Conservation (phyloP, 1,140 invertebrate genomes). For the Bacillus rossius region DNA sequence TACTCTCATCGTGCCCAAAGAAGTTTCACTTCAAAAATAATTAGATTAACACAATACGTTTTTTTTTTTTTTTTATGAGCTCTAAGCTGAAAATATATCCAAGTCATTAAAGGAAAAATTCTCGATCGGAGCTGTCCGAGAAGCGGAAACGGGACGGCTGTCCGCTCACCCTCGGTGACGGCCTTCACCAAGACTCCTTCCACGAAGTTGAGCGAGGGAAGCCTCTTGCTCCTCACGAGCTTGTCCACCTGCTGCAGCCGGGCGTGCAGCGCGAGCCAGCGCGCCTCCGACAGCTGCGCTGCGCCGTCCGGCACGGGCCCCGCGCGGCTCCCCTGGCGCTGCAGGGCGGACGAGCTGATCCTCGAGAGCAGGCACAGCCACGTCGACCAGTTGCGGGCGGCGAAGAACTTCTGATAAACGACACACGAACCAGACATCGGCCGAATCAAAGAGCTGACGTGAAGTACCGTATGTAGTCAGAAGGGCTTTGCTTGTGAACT, state of each 20-base stretch:
- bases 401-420: slow-evolving; percentile 56
- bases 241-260: slow-evolving; percentile 63
- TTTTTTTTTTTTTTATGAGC: no score
- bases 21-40: no score
- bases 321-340: slow-evolving; percentile 39
- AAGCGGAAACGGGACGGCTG: no score
- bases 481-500: no score
- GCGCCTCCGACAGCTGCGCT: slow-evolving; percentile 11
- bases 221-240: slow-evolving; percentile 62
- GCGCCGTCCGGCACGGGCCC: not conserved
- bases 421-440: no score
- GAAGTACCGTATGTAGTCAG: no score
- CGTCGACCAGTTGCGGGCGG: slow-evolving; percentile 62
- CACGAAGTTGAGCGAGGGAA: slow-evolving; percentile 86
- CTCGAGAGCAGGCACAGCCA: slow-evolving; percentile 72
- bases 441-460: no score
- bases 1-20: no score
- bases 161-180: slow-evolving; percentile 65
- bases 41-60: no score
- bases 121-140: no score
- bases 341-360: slow-evolving; percentile 61
- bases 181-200: slow-evolving; percentile 91
- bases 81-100: no score
- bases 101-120: slow-evolving; percentile 4
- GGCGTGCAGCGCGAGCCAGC: slow-evolving; percentile 59